Conservation (phyloP, 2,797 vertebrate genomes). For the Pantherophis alleghaniensis region DNA sequence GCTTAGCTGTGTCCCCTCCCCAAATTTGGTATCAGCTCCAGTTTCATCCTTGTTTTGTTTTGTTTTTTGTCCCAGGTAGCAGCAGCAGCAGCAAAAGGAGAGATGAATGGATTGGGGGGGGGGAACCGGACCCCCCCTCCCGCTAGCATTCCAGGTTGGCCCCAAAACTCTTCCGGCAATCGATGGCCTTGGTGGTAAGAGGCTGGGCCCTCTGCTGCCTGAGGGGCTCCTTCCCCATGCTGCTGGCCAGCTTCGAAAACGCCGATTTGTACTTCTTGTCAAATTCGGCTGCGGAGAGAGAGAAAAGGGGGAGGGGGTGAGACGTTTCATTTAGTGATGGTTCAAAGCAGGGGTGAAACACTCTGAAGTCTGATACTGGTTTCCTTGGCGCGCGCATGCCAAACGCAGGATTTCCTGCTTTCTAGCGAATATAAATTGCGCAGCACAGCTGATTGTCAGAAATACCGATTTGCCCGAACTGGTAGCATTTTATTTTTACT, state of each 20-base stretch:
- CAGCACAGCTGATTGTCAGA: too few relatives aligned
- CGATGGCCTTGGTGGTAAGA: slow-evolving; percentile 83
- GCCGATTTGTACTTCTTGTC: slow-evolving; percentile 89
- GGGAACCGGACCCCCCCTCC: not conserved
- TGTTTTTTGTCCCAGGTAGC: not conserved
- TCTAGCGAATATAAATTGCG: too few relatives aligned
- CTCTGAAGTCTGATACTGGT: too few relatives aligned
- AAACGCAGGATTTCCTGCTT: too few relatives aligned
- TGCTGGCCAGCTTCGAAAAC: slow-evolving; percentile 75
- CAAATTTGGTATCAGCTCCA: not conserved
- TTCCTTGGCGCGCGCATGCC: too few relatives aligned
- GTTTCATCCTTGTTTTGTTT: not conserved
- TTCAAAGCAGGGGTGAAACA: not conserved
- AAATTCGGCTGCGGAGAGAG: slow-evolving; percentile 68
- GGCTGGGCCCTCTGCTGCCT: slow-evolving; percentile 79
- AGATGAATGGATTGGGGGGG: not conserved
- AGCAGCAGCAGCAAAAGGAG: not conserved
- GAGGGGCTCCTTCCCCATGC: slow-evolving; percentile 82
- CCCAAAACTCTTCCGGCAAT: slow-evolving; percentile 89
- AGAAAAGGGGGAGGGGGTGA: too few relatives aligned
- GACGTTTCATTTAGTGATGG: not conserved
- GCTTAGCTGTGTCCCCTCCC: not conserved
- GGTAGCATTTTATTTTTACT: too few relatives aligned
- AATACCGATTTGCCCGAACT: too few relatives aligned
- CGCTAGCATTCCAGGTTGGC: slow-evolving; percentile 83